Percentiles rank a stretch among this genome's conserved stretches.
Conservation (phyloP, 2,113 vertebrate genomes). For the Meleagris gallopavo region DNA sequence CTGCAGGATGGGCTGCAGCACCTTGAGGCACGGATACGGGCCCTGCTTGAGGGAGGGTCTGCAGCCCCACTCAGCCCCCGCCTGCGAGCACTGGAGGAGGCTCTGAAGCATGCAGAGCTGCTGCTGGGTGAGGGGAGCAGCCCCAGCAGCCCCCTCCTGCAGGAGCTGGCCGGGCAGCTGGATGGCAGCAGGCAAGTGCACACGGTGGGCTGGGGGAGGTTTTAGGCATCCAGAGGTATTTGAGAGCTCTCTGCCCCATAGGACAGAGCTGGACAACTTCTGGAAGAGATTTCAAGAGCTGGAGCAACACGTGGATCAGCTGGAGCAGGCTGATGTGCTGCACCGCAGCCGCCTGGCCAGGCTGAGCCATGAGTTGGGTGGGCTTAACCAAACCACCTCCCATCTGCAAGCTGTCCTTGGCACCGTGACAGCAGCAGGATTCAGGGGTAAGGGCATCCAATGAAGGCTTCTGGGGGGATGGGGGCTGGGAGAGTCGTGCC, state of each 20-base stretch:
- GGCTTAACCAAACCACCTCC: conserved; percentile 77
- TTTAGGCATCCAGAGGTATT: not conserved
- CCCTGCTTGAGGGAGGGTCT: conserved; percentile 69
- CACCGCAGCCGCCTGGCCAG: not conserved
- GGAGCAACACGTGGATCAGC: conserved; percentile 45
- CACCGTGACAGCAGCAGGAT: conserved; percentile 65
- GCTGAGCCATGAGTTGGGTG: conserved; percentile 55
- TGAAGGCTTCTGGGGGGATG: accelerated
- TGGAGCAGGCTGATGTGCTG: conserved; percentile 1
- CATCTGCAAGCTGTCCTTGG: conserved; percentile 64
- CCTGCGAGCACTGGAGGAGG: conserved; percentile 79
- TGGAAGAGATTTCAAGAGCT: conserved; percentile 27
- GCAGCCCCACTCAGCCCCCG: conserved; percentile 42
- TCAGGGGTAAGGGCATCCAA: conserved; percentile 72
- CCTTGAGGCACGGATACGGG: conserved; percentile 49
- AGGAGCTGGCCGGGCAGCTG: conserved; percentile 3
- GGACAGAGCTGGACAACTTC: conserved; percentile 35
- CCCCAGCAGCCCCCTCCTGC: not conserved
- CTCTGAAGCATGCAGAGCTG: conserved; percentile 68
- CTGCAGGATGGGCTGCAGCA: conserved; percentile 70
- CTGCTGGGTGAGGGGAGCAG: conserved; percentile 65
- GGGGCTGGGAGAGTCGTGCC: not conserved
- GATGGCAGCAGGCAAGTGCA: conserved; percentile 31
- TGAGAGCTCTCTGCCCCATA: not conserved
- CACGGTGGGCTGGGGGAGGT: accelerated